These are phyloP conservation scores for Macrophya alboannulata DNA, from an alignment of 2,888 invertebrate species.

Conservation along the genomic window DNA sequence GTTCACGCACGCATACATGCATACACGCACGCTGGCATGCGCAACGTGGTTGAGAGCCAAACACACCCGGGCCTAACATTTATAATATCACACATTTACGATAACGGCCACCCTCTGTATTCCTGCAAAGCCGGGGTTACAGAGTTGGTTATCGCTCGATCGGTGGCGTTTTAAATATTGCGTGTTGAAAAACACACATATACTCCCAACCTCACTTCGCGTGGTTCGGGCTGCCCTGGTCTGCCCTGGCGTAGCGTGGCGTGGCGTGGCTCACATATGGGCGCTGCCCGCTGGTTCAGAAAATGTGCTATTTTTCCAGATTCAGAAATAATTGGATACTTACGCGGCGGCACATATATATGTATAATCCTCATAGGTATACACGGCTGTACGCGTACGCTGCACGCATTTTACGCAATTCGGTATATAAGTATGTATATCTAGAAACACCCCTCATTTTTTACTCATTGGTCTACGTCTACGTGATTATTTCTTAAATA, in stretches of 20 bases:
- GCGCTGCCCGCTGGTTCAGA: constrained; percentile 40
- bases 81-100: constrained; percentile 53
- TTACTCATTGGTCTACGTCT: not conserved
- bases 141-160: constrained; percentile 52
- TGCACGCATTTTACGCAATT: constrained; percentile 3
- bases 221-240: constrained; percentile 26
- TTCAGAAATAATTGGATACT: constrained; percentile 46
- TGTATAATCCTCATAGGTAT: not conserved
- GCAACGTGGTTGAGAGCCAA: constrained; percentile 48
- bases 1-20: constrained; percentile 45
- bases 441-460: not conserved
- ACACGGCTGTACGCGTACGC: not conserved
- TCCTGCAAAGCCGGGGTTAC: constrained; percentile 51
- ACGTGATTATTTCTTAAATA: not conserved
- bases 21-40: constrained; percentile 51
- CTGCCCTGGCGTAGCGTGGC: not conserved
- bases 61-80: constrained; percentile 47
- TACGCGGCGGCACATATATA: constrained; percentile 1
- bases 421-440: not conserved
- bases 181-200: constrained; percentile 54
- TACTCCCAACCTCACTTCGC: constrained; percentile 16
- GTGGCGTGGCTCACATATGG: constrained; percentile 38
- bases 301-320: constrained; percentile 48
- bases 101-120: constrained; percentile 46
- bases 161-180: constrained; percentile 55